Conservation (phyloP, 1,140 invertebrate genomes). For the Dendroctonus valens region DNA sequence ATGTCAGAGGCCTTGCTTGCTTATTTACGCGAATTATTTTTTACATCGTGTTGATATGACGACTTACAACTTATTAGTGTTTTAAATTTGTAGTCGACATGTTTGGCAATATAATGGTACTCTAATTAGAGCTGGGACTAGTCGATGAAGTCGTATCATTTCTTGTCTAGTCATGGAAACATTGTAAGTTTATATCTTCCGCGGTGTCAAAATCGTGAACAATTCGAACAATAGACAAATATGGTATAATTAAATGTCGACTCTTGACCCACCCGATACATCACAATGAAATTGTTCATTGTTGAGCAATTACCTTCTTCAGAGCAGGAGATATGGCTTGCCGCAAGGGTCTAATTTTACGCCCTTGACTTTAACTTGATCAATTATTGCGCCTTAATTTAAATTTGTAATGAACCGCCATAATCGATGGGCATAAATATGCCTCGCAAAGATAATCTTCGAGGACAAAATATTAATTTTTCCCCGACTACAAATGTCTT, state of each 20-base stretch:
- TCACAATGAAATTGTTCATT: slow-evolving; percentile 9
- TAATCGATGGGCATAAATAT: slow-evolving; percentile 8
- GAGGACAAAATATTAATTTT: too few species aligned
- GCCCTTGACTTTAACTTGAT: slow-evolving; percentile 6
- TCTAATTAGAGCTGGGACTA: too few species aligned
- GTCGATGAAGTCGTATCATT: neutral
- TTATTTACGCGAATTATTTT: too few species aligned
- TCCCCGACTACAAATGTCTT: too few species aligned
- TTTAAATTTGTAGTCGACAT: too few species aligned
- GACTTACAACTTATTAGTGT: too few species aligned
- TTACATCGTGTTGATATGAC: too few species aligned
- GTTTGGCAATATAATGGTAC: too few species aligned
- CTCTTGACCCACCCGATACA: slow-evolving; percentile 5
- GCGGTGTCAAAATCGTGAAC: too few species aligned
- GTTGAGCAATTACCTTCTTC: neutral
- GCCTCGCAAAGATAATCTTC: neutral
- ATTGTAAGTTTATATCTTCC: too few species aligned
- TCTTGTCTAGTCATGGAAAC: neutral
- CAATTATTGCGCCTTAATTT: slow-evolving; percentile 6
- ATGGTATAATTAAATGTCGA: neutral
- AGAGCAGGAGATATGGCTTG: slow-evolving; percentile 3
- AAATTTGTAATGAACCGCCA: slow-evolving; percentile 6
- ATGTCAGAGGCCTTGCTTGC: too few species aligned
- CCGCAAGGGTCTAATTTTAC: slow-evolving; percentile 6
- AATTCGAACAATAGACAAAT: too few species aligned